Evolutionary conservation across 2,113 vertebrate genomes (phyloP), one percentile per base, ranked within the genome.

Genomic region (Pseudorasbora parva): DNA sequence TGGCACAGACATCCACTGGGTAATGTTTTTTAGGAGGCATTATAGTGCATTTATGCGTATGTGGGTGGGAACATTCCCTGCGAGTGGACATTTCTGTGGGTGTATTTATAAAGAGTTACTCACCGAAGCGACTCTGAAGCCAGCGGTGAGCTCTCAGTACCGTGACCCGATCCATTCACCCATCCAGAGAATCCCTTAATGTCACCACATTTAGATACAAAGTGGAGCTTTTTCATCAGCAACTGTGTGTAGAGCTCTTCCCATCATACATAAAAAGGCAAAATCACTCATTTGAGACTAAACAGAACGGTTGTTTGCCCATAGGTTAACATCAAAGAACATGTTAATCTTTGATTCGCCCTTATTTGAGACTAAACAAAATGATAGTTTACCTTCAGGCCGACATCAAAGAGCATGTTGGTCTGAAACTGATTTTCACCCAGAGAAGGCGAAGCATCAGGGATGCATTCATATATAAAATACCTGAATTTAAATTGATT

Each of bases 51-150:
- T 51, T 74, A 8, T 47, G 49, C 72, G 41, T 5, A 41, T 41
- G 54, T 54, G 45, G 27, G 75, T 19, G 8, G 25, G 12, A 45
- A 8, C 33, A 30, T 83, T 71, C 11, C 19, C 64, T 27, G 71
- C 25, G 45, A 41, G 23, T 83, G 76, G 57, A 74, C 82, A 41
- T 69, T 43, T 43, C 19, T 77, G 76, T 81, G 27, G 69, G 37
- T 59, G 69, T 75, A 75, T 83, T 86, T 79, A 57, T 84, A 47
- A 75, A 82, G 12, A 23, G 37, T 84, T 51, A 54, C 12, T 66
- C 69, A 62, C 51, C 19, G 21, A 25, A 75, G 23, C 76, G 43
- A n/a, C 82, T 78, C 54, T 84, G 54, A 69, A 57, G 37, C 82
- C 54, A 84, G 66, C 1, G 14, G 43, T 59, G 25, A 30, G 76